Percentiles rank a stretch among this genome's conserved stretches.
Conservation (phyloP, 1,140 invertebrate species). For the Anastrepha obliqua region DNA sequence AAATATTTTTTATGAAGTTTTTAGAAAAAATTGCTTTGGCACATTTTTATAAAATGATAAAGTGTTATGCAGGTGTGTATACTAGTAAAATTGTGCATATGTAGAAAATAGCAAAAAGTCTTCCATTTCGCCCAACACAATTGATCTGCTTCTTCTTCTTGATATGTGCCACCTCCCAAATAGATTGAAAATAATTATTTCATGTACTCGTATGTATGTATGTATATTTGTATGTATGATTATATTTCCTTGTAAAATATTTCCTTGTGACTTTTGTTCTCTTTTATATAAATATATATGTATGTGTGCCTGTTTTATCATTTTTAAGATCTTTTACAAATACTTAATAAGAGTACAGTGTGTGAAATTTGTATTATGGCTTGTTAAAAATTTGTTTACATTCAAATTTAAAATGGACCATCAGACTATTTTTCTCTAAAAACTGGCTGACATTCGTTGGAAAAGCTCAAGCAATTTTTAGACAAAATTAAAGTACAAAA, state of each 20-base stretch:
- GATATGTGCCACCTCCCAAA: slow-evolving; percentile 16
- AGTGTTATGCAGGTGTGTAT: not conserved
- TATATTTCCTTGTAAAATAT: not conserved
- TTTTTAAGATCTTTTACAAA: not conserved
- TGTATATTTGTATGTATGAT: not conserved
- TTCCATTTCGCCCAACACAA: not conserved
- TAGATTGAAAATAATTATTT: not conserved
- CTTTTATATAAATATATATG: not conserved
- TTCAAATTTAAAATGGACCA: slow-evolving; percentile 13
- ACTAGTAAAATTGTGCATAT: not conserved
- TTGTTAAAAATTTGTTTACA: not conserved
- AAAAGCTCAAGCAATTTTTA: slow-evolving; percentile 19
- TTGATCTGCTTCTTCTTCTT: not conserved
- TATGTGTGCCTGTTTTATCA: not conserved
- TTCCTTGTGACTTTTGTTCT: not conserved
- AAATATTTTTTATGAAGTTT: not conserved
- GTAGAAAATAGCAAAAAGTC: not conserved
- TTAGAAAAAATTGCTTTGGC: slow-evolving; percentile 7
- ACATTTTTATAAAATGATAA: slow-evolving; percentile 1
- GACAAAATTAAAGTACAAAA: not conserved
- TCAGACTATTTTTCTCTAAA: slow-evolving; percentile 51
- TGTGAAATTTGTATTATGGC: not conserved
- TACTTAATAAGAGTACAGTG: not conserved
- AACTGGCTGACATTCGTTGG: slow-evolving; percentile 1
- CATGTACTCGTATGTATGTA: not conserved